These are phyloP conservation scores for Lasioglossum morio DNA, from an alignment of 2,888 invertebrate genomes.

Conservation along the genomic window DNA sequence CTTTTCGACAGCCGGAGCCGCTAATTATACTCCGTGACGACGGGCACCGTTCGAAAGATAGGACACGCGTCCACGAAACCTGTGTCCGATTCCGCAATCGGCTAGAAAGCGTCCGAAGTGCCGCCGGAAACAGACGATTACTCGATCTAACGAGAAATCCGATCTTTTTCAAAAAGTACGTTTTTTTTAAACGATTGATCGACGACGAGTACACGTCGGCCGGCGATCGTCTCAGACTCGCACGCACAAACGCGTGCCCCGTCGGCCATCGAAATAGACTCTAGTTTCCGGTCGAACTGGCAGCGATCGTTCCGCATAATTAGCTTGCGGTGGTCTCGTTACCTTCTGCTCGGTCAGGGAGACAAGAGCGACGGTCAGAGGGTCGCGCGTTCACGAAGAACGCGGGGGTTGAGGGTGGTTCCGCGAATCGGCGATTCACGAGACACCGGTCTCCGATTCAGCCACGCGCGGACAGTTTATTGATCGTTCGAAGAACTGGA, in stretches of 20 bases:
- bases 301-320: slow-evolving; percentile 17
- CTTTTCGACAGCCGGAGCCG: neutral
- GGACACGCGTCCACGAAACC: neutral
- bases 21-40: neutral
- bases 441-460: no score
- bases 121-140: neutral
- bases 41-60: neutral
- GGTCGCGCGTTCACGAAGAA: slow-evolving; percentile 10
- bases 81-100: neutral
- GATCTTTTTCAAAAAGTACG: neutral
- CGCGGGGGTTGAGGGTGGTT: neutral
- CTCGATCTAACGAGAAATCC: neutral
- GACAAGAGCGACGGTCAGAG: slow-evolving; percentile 3
- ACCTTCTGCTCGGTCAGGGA: slow-evolving; percentile 18
- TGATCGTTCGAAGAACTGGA: slow-evolving; percentile 53
- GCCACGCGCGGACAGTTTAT: slow-evolving; percentile 45
- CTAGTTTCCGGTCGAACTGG: neutral
- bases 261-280: neutral
- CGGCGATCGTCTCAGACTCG: neutral
- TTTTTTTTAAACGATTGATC: neutral
- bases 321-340: slow-evolving; percentile 23
- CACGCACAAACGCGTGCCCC: neutral
- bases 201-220: neutral
- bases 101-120: neutral
- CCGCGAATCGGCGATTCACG: neutral